Evolutionary conservation across 1,140 invertebrate genomes (phyloP), one percentile per base, ranked within the genome.

Genomic region (Drosophila arizonae): DNA sequence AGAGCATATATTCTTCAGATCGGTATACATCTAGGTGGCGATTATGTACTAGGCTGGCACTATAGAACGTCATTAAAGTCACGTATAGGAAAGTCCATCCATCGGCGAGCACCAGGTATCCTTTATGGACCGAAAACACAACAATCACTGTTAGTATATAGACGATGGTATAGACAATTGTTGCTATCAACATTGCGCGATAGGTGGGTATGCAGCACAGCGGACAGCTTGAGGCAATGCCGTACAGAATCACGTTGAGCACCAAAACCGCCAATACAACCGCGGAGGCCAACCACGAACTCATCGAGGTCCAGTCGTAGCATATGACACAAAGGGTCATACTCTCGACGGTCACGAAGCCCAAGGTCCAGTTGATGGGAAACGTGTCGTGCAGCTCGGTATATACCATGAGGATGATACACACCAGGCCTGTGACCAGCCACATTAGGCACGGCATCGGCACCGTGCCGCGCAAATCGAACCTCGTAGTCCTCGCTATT

Each of bases 291-390:
- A 61, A 13, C 0, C 1, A 0, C 0, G 5, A 0, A 1, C 41
- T 2, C 2, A 77, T 0, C 0, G 8, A 6, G 4, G 30, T 28
- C 68, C 76, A 84, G 10, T 17, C 28, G 3, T 36, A n/a, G 10
- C 50, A 26, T 2, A 68, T 21, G 0, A 62, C 48, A n/a, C 58
- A 62, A 1, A 73, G 3, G 1, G 65, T 61, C 0, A 51, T 11
- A 6, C 45, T 5, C 21, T 82, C 69, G 9, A 71, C 43, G 3
- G 50, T 21, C 1, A 79, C 15, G 6, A 66, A 4, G 9, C 56
- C 63, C 8, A 84, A 48, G 0, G 60, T 30, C 63, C 69, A 77
- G 26, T 77, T 84, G 48, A 82, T 13, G 10, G 80, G 80, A 30
- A 46, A 66, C 3, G 46, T 30, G 10, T 45, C n/a, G 6, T 50